phyloP scores from a whole-genome alignment of 2,113 vertebrate species.

The Odobenus rosmarus region DNA sequence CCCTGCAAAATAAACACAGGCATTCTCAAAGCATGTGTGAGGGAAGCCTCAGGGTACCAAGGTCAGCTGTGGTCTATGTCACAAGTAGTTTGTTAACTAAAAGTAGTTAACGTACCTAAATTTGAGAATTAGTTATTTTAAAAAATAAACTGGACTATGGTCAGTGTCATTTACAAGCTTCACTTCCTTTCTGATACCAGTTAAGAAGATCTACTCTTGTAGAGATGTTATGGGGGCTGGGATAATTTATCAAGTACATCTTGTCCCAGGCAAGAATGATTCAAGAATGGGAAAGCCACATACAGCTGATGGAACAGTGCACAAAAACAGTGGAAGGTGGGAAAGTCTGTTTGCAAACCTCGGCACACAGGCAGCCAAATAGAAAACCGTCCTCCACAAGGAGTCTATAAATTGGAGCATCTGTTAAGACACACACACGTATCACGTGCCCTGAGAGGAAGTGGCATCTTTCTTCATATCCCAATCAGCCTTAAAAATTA shows the following conservation, averaged over 20 bases:
- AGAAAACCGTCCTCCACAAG: neutral
- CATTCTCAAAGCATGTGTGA: neutral
- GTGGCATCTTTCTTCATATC: neutral
- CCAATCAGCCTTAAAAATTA: neutral
- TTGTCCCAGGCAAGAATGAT: neutral
- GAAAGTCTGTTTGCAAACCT: neutral
- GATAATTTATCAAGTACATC: neutral
- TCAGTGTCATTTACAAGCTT: neutral
- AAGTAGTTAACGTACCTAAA: neutral
- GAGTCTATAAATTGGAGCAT: neutral
- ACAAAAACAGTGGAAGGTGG: neutral
- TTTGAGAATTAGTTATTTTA: slow-evolving; percentile 25
- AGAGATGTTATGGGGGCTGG: neutral
- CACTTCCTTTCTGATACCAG: neutral
- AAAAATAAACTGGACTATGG: neutral
- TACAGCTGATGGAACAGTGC: neutral
- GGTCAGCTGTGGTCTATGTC: neutral
- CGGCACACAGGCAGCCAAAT: neutral
- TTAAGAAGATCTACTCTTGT: neutral
- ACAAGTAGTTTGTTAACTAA: neutral
- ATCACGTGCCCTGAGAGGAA: neutral
- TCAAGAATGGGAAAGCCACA: neutral
- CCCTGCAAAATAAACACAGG: neutral
- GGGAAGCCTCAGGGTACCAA: neutral
- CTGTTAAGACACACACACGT: neutral